Base-by-base conservation (phyloP, 2,113 vertebrate species). In the Sturnus vulgaris region DNA sequence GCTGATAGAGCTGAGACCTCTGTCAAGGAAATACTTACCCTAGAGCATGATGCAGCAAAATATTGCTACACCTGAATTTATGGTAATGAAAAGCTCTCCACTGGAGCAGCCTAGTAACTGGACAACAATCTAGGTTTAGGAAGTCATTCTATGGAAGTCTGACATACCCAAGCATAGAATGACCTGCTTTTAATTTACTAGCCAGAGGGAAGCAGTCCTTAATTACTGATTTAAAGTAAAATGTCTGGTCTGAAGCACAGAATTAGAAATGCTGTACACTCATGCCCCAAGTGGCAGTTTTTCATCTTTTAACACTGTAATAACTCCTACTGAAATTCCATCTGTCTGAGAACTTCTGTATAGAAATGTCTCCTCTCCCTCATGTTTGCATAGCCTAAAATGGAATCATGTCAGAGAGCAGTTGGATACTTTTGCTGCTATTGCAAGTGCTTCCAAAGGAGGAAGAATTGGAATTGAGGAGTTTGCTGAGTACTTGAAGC, bases 401-500 rank as follows among this genome's bases (percentile, higher is more conserved):
- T 99, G 99, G 99, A 98, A 99, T 92, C 98, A 98, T n/a, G 71
- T 99, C 79, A 98, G 97, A 69, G 98, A 98, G 88, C 99, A 99
- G 71, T 37, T 99, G 96, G 98, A 99, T 81, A 96, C 98, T 55
- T 99, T 99, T 65, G 99, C 99, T 5, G 56, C 97, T 57, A 99
- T 99, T 69, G 99, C 99, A 17, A 97, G 93, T 47, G 97, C 98
- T 42, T 98, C 99, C 56, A 99, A 99, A 95, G 99, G 99, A 27
- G 99, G 99, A 65, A 98, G 98, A 90, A 99, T 99, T 90, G 98
- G 98, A 65, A 98, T 99, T 13, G 97, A 99, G 28, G 98, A 99
- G 96, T 99, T 99, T 97, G 98, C 99, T 1, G 81, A 86, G 18
- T 98, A 99, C 96, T 97, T 99, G 64, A 99, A 99, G 96, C 94